Evolutionary conservation across 2,888 invertebrate species (phyloP).

Genomic region (Stratiomys singularior): DNA sequence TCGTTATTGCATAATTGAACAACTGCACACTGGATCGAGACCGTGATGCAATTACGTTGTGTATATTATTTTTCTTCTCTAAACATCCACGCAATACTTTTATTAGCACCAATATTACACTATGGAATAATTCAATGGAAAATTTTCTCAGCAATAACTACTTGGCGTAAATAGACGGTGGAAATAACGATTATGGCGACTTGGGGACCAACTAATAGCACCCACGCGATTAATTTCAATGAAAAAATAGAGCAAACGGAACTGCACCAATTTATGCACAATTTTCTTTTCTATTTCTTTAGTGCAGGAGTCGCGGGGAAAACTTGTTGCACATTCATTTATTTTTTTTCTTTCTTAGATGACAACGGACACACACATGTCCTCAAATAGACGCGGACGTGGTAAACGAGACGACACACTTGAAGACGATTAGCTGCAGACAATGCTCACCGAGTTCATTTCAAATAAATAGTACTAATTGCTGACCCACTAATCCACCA

Average conservation of each 20-base stretch:
- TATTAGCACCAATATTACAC: not conserved
- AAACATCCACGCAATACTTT: conserved; percentile 12
- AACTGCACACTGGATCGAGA: conserved; percentile 29
- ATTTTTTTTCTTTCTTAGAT: conserved; percentile 8
- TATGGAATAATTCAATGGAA: not conserved
- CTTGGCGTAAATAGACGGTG: too few species aligned
- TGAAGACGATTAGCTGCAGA: not conserved
- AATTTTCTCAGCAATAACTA: not conserved
- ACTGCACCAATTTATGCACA: not conserved
- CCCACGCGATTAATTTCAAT: conserved; percentile 7
- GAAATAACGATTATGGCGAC: too few species aligned
- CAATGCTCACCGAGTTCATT: conserved; percentile 15
- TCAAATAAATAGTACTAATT: conserved; percentile 11
- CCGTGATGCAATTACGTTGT: not conserved
- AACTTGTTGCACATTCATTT: conserved; percentile 44
- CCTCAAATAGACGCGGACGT: conserved; percentile 15
- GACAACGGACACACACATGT: not conserved
- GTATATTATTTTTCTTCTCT: too few species aligned
- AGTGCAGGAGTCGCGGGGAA: not conserved
- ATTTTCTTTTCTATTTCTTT: not conserved
- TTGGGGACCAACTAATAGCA: not conserved
- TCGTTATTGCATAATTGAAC: conserved; percentile 15
- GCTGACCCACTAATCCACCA: conserved; percentile 39
- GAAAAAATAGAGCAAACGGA: not conserved
- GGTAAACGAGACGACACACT: not conserved